Conservation (phyloP, 2,888 invertebrate species). For the Macrophya annulata region DNA sequence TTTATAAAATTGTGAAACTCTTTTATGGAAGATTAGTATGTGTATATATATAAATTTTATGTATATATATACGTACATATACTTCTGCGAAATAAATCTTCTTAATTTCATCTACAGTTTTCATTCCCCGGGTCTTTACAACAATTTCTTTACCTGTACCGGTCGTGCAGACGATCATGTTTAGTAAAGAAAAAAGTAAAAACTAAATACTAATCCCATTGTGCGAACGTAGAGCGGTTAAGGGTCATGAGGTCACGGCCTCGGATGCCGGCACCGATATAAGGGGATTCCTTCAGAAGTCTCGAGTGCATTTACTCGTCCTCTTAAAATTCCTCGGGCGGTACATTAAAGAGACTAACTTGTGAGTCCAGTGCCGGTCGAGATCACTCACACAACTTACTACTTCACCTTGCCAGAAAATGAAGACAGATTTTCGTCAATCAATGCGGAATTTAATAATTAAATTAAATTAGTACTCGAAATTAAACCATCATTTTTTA, state of each 20-base stretch:
- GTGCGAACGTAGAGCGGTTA: neutral
- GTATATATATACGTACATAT: neutral
- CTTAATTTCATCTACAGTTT: neutral
- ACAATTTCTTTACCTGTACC: neutral
- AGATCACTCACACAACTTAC: too few relatives aligned
- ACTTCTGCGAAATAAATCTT: neutral
- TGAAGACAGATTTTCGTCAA: neutral
- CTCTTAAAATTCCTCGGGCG: conserved; percentile 54
- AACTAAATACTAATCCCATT: conserved; percentile 35
- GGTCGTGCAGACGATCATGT: neutral
- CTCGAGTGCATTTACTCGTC: conserved; percentile 56
- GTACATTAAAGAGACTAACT: conserved; percentile 27
- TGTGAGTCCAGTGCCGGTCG: neutral
- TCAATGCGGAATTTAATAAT: neutral
- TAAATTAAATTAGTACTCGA: neutral
- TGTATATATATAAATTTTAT: too few relatives aligned
- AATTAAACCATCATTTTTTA: neutral
- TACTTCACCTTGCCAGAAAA: neutral
- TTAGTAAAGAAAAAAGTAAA: neutral
- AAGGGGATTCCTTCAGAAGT: conserved; percentile 26
- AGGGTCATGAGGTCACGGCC: conserved; percentile 43
- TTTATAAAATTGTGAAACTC: too few relatives aligned
- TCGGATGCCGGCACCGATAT: conserved; percentile 42
- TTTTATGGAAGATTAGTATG: too few relatives aligned
- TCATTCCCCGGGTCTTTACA: neutral